Evolutionary conservation across 2,888 invertebrate species (phyloP), one percentile per base, ranked within the genome.

Genomic region (Gymnoscelis rufifasciata): DNA sequence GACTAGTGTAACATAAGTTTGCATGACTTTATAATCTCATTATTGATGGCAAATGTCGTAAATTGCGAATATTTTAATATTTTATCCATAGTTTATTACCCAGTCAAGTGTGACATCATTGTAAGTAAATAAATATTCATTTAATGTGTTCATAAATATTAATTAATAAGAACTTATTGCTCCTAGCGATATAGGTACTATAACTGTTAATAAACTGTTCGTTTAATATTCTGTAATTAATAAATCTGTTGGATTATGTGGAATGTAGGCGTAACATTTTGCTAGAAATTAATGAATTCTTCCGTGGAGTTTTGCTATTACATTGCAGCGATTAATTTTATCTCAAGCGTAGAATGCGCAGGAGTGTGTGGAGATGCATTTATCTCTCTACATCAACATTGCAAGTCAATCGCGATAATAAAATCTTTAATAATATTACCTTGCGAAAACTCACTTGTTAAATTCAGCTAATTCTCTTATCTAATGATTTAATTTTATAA

Each of bases 221-320:
- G 38, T 46, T 63, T 71, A 69, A 72, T 66, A 59, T 68, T 71
- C 69, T 68, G 71, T 78, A 52, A 83, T 79, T 82, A 84, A 82
- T 83, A 80, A 82, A 83, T 78, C 80, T 81, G 83, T 82, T 79
- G 75, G 60, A 64, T 64, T 63, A 82, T 81, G 82, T 60, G 66
- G 71, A 66, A 70, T 76, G 68, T 74, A 79, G 83, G 86, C 83
- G 83, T 75, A 70, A 59, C 71, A 70, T 68, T 70, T 75, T 66
- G 76, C 70, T 71, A 73, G 70, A 79, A 83, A 87, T 86, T 83
- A 86, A 87, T 86, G 83, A 83, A 86, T 80, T 83, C 83, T 84
- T 86, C 78, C 78, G 74, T 66, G 65, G 77, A 78, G 77, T 79
- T 84, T 83, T 80, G 80, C 78, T 70, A 68, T 82, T 83, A 84